phyloP scores from a whole-genome alignment of 2,113 vertebrate species.

The human (Homo sapiens) region GRCh38 chr5:65020001-65020500 shows the following conservation, averaged over 20 bases:
- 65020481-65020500: neutral
- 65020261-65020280: neutral
- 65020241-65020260: neutral
- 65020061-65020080: neutral
- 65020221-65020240: neutral
- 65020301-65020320: neutral
- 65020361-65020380: neutral
- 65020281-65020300: constrained; percentile 10
- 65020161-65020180: neutral
- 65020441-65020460: neutral
- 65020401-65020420: neutral
- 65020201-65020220: neutral
- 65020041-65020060: constrained; percentile 2
- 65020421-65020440: neutral
- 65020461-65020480: neutral
- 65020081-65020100: neutral
- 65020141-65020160: neutral
- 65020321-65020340: neutral
- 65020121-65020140: neutral
- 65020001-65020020: constrained; percentile 6
- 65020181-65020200: neutral
- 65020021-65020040: neutral
- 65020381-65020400: neutral
- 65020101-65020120: neutral
- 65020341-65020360: neutral